A percentile compares a stretch with the other conserved stretches of the same genome.
Conservation (phyloP, 2,797 vertebrate species). For the Hemibagrus guttatus region DNA sequence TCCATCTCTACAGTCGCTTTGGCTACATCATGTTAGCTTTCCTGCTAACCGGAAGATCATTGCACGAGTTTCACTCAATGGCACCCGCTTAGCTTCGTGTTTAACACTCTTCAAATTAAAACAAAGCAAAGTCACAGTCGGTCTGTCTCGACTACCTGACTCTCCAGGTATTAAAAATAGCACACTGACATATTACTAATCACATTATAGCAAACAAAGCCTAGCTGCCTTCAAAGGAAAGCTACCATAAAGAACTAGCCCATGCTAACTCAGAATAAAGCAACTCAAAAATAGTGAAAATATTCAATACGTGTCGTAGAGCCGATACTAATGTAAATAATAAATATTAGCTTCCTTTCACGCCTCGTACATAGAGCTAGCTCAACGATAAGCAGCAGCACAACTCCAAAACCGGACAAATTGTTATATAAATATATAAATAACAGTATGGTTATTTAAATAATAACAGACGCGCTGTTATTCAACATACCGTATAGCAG, state of each 20-base stretch:
- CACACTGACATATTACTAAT: neutral
- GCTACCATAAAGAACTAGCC: neutral
- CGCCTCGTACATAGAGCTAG: neutral
- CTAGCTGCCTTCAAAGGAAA: neutral
- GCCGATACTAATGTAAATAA: neutral
- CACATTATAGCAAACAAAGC: neutral
- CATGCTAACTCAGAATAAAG: neutral
- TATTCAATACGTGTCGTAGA: neutral
- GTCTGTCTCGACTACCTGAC: neutral
- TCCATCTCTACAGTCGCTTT: neutral
- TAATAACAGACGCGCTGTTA: neutral
- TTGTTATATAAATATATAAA: neutral
- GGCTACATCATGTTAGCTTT: conserved; percentile 3
- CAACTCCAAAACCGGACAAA: neutral
- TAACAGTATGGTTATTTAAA: neutral
- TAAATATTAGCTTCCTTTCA: neutral
- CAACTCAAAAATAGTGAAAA: neutral
- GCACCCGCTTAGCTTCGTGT: neutral
- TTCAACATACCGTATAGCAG: neutral
- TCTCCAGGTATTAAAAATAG: neutral
- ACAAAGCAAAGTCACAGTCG: neutral
- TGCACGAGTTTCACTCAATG: neutral
- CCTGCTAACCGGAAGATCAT: neutral
- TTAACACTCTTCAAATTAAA: neutral
- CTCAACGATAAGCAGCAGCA: neutral